Base-by-base conservation (phyloP, 2,888 invertebrate species). In the Athripsodes cinereus region DNA sequence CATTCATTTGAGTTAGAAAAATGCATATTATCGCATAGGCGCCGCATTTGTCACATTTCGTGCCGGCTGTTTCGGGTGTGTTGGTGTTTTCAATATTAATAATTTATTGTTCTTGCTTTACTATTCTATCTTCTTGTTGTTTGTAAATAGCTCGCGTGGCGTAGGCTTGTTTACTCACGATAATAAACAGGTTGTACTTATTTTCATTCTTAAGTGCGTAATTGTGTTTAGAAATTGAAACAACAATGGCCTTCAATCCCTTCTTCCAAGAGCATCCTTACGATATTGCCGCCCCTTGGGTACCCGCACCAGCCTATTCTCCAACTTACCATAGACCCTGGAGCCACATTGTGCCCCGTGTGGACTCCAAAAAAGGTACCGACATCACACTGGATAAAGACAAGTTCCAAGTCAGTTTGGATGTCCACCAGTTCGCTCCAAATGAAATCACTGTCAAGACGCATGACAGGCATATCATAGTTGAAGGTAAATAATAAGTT, bases 371-470 rank as follows among this genome's bases (percentile, higher is more conserved):
- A 13, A 13, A 22, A 18, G 46, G 26, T 1, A 21, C 54, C 18
- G 13, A 55, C 19, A 61, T 61, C 2, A 49, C 50, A 2, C 10
- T 61, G 20, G 58, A 61, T 34, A 68, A 69, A 60, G 74, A 76
- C 55, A 68, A 67, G 53, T 78, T 74, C 60, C 75, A 82, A 74
- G 82, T 86, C 1, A 80, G 80, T 53, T 68, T 87, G 56, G 87
- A 87, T 65, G 84, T 87, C 1, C 83, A 84, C 66, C 84, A 87
- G 66, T 88, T 86, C 67, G 71, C 79, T 3, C 86, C 87, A 0
- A 79, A 81, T 18, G 88, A 88, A 71, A 79, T 88, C 26, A 80
- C 79, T 1, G 86, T 88, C 0, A 87, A 86, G 71, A 81, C 84
- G 0, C 74, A 75, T 10, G 82, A 83, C 59, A 78, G 79, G 61